Base-by-base conservation (phyloP, 2,888 invertebrate species). In the Drosophila anomelani region DNA sequence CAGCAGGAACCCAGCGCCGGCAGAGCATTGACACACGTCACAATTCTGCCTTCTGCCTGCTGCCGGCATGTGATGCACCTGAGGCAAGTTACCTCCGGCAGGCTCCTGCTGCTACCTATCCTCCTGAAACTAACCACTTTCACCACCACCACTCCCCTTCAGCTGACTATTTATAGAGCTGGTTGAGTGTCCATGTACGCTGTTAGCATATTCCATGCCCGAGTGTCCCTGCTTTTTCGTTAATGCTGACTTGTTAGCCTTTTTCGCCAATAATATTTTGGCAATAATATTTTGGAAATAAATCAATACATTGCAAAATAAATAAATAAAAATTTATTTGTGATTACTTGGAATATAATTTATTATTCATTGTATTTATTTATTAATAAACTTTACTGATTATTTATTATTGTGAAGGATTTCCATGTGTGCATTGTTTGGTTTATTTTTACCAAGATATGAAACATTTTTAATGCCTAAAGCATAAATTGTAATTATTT, bases 121-220 rank as follows among this genome's bases (percentile, higher is more conserved):
- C n/a, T 29, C 17, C 12, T 6, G 1, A 26, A 46, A 46, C 46
- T 36, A 12, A 5, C 44, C 54, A 38, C n/a, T 10, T n/a, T 26
- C 36, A 29, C 36, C n/a, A 13, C 60, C 41, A n/a, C 23, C 12
- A 29, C 29, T 13, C 41, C 53, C 64, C 38, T 8, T 23, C 38
- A 20, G 70, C 29, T 20, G 59, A 69, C 89, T 83, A 89, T 83
- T 83, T 83, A 89, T 89, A 83, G 85, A 83, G 75, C 46, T 76
- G 68, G 63, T 75, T 71, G 74, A 71, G 80, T 88, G 86, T 72
- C 78, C 84, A 68, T 86, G 78, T 61, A 55, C 63, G 62, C 49
- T 76, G 77, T 62, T 72, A 53, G 49, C 68, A 44, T 63, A 55
- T 66, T 57, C 69, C 56, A 46, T 32, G 56, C 51, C 47, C 49